Evolutionary conservation across 2,888 invertebrate species (phyloP).

Genomic region (Linnaemya vulpina): DNA sequence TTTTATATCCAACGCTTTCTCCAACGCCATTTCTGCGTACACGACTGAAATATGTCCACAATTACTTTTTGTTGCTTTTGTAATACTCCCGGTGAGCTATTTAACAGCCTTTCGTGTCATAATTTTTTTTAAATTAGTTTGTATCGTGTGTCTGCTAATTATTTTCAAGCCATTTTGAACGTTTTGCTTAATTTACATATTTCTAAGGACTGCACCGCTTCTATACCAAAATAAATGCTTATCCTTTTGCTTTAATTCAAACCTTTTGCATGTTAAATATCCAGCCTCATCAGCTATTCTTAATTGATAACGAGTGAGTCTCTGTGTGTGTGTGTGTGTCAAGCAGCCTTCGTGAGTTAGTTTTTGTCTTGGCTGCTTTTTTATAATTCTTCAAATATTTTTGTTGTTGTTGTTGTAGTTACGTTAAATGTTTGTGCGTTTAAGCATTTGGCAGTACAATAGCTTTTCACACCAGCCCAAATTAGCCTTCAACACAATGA

Average conservation of each 20-base stretch:
- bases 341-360: not conserved
- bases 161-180: not conserved
- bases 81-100: not conserved
- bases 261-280: conserved; percentile 22
- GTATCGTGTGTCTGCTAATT: not conserved
- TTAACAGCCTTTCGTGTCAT: not conserved
- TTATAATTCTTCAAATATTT: not conserved
- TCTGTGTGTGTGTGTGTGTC: not conserved
- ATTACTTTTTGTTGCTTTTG: not conserved
- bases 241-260: conserved; percentile 1
- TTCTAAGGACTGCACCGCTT: not conserved
- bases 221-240: not conserved
- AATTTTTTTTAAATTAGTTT: conserved; percentile 2
- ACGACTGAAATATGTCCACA: not conserved
- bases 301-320: not conserved
- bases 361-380: not conserved
- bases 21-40: not conserved
- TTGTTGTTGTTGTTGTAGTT: not conserved
- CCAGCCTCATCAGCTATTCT: not conserved
- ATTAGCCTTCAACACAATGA: not conserved
- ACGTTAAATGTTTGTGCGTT: not conserved
- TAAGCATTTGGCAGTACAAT: conserved; percentile 56
- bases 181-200: not conserved
- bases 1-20: not conserved
- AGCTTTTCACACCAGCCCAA: not conserved